phyloP scores from a whole-genome alignment of 2,797 vertebrate genomes.

The Spea hammondii region DNA sequence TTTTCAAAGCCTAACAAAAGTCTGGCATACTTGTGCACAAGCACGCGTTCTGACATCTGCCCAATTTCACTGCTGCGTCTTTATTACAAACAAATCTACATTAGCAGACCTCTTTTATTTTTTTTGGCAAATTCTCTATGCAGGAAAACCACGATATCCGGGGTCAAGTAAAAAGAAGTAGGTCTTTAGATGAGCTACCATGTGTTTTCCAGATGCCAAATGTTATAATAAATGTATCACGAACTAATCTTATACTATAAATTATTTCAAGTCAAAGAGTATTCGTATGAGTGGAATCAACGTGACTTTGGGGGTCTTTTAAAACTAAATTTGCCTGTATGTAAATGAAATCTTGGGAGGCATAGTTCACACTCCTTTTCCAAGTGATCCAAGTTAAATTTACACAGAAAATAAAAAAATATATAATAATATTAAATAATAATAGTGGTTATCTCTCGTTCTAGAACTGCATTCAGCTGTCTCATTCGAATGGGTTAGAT shows the following conservation, averaged over 20 bases:
- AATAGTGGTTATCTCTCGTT: no score
- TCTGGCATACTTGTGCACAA: not conserved
- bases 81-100: constrained; percentile 31
- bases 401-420: not conserved
- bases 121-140: constrained; percentile 29
- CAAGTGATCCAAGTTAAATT: not conserved
- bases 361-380: not conserved
- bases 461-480: no score
- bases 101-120: constrained; percentile 36
- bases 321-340: not conserved
- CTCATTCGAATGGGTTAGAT: no score
- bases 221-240: constrained; percentile 41
- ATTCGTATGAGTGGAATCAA: not conserved
- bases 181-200: constrained; percentile 40
- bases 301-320: not conserved
- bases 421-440: no score
- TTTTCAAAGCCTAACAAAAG: not conserved
- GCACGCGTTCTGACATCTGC: not conserved
- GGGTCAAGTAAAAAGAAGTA: constrained; percentile 38
- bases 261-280: constrained; percentile 4
- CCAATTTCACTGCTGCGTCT: constrained; percentile 20
- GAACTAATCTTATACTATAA: constrained; percentile 29
- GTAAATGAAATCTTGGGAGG: not conserved
- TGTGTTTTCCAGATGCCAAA: constrained; percentile 46
- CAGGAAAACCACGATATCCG: constrained; percentile 49